phyloP scores from a whole-genome alignment of 2,888 invertebrate genomes.

The Icerya purchasi region DNA sequence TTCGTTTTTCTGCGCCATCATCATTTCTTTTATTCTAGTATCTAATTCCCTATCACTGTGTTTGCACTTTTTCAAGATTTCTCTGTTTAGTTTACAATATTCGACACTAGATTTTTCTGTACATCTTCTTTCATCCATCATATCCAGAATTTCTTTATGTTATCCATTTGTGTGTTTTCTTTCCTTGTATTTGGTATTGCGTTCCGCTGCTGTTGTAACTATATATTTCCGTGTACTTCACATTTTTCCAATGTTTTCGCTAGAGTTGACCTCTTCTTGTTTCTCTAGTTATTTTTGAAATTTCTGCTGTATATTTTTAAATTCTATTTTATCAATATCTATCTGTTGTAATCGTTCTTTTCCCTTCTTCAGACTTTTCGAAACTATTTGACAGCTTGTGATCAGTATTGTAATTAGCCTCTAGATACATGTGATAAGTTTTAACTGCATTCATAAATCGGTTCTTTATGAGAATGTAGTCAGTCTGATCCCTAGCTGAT shows the following conservation, averaged over 20 bases:
- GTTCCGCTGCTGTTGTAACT: too few species aligned
- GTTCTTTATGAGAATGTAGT: background rate
- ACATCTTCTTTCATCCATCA: too few species aligned
- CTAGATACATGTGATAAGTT: background rate
- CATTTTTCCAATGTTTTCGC: background rate
- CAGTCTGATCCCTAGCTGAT: slow-evolving; percentile 2
- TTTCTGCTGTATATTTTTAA: background rate
- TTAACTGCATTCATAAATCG: background rate
- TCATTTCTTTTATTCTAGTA: too few species aligned
- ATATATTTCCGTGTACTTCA: too few species aligned
- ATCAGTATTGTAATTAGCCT: background rate
- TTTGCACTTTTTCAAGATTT: too few species aligned
- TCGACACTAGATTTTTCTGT: too few species aligned
- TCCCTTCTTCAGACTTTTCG: background rate
- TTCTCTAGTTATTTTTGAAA: background rate
- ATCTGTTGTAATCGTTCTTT: background rate
- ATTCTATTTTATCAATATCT: too few species aligned
- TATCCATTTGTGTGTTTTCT: background rate
- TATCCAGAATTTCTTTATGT: too few species aligned
- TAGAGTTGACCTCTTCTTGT: background rate
- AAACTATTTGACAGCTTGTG: background rate
- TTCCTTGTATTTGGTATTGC: too few species aligned
- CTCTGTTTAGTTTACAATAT: too few species aligned
- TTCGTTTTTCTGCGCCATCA: too few species aligned
- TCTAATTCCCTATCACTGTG: too few species aligned